Percentiles rank a stretch among this genome's conserved stretches.
Conservation (phyloP, 2,888 invertebrate species). For the Caenorhabditis macrosperma region DNA sequence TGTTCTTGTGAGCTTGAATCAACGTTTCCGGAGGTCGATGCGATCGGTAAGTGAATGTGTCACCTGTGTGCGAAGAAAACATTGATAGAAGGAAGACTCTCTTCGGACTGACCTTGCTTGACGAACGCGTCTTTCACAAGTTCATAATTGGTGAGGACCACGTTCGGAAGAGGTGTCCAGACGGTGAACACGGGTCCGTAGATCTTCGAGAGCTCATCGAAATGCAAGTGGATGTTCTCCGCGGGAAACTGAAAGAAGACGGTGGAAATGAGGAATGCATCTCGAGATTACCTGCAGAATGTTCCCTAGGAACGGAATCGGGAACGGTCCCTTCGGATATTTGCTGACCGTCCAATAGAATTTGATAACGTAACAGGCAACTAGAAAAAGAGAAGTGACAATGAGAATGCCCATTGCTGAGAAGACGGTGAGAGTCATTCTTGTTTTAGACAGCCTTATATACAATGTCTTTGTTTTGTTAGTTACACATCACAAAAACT, state of each 20-base stretch:
- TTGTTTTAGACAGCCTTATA: no score
- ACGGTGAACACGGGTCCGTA: slow-evolving; percentile 72
- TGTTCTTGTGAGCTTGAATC: slow-evolving; percentile 13
- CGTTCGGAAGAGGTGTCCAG: slow-evolving; percentile 61
- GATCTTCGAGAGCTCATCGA: slow-evolving; percentile 58
- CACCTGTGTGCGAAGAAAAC: slow-evolving; percentile 26
- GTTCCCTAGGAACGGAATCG: slow-evolving; percentile 60
- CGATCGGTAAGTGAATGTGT: slow-evolving; percentile 21
- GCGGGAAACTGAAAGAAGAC: slow-evolving; percentile 38
- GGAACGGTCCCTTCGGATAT: slow-evolving; percentile 64
- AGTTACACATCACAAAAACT: neutral
- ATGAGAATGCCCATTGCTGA: slow-evolving; percentile 1
- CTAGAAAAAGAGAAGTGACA: neutral
- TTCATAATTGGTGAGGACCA: slow-evolving; percentile 64
- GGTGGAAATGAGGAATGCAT: neutral
- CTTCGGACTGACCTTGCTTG: slow-evolving; percentile 28
- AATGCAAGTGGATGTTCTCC: slow-evolving; percentile 25
- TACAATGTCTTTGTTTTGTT: neutral
- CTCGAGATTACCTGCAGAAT: slow-evolving; percentile 16
- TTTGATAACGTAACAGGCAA: slow-evolving; percentile 19
- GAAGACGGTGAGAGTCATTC: no score
- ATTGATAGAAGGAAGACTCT: no score
- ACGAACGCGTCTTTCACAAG: slow-evolving; percentile 64
- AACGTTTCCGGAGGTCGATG: slow-evolving; percentile 34
- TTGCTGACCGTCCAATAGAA: slow-evolving; percentile 55